Base-by-base conservation (phyloP, 2,888 invertebrate species). In the Nephrotoma flavescens region DNA sequence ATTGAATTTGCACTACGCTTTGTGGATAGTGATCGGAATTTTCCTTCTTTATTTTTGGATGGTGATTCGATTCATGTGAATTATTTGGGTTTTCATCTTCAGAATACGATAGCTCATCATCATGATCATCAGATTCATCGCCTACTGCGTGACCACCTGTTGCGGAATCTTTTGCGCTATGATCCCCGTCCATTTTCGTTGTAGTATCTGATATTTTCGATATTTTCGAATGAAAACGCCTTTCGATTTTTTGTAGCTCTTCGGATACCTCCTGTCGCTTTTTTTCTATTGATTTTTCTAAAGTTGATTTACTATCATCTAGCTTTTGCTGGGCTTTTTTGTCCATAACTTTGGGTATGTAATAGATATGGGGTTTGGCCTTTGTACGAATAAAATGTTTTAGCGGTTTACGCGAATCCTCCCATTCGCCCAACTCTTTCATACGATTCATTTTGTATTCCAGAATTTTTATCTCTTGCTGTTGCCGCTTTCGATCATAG, bases 381-480 rank as follows among this genome's bases (percentile, higher is more conserved):
- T 96, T 96, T 0, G 98, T 98, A 89, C 95, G 93, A 89, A 99
- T 97, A 90, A 96, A 98, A 91, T 96, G 95, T 41, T 94, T 93
- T 86, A 98, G 93, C 86, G 94, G 94, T 89, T 94, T 94, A 88
- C 97, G 96, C 86, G 95, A 94, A 57, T 93, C 93, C 90, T 97
- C 97, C 97, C 98, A 98, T 86, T 94, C 94, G 88, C 97, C 96
- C 91, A 97, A 98, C 92, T 97, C 96, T 89, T 95, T 95, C 88
- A 97, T 95, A 6, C 97, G 93, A 57, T 94, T 94, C 94, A 98
- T 96, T 92, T 99, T 98, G 87, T 96, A 94, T 91, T 99, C 98
- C 57, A 99, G 93, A 86, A 96, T 95, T 89, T 96, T 95, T 87
- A 99, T 97, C 90, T 97, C 97, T 0, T 95, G 94, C 90, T 98